Conservation (phyloP, 1,140 invertebrate genomes). For the Propsilocerus akamusi region DNA sequence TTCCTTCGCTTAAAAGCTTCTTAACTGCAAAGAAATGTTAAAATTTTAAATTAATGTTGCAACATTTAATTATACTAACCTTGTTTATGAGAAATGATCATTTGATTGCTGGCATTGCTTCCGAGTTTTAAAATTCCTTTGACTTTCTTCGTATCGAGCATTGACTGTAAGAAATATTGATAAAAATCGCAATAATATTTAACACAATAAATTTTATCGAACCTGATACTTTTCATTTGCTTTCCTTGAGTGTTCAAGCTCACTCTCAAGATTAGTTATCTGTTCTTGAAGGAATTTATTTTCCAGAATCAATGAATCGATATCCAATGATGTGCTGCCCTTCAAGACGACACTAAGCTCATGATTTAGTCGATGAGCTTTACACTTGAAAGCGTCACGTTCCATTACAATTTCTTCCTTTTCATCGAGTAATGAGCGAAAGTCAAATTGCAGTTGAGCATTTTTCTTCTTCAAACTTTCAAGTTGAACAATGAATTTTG, state of each 20-base stretch:
- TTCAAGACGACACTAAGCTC: constrained; percentile 56
- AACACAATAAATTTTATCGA: too few relatives aligned
- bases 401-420: constrained; percentile 69
- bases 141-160: constrained; percentile 36
- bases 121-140: constrained; percentile 40
- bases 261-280: constrained; percentile 57
- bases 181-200: background rate
- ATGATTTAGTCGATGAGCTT: constrained; percentile 65
- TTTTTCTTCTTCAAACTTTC: constrained; percentile 42
- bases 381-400: constrained; percentile 67
- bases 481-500: constrained; percentile 47
- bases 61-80: constrained; percentile 28
- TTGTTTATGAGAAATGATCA: constrained; percentile 38
- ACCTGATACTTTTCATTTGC: constrained; percentile 57
- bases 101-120: constrained; percentile 27
- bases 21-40: constrained; percentile 31
- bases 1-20: constrained; percentile 39
- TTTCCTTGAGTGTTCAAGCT: constrained; percentile 53
- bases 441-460: constrained; percentile 33
- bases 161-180: constrained; percentile 24
- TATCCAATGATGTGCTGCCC: constrained; percentile 38
- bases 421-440: constrained; percentile 62
- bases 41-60: constrained; percentile 8
- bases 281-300: constrained; percentile 71
- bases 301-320: constrained; percentile 63